Evolutionary conservation across 2,113 vertebrate genomes (phyloP).

Genomic region (Heloderma charlesbogerti): DNA sequence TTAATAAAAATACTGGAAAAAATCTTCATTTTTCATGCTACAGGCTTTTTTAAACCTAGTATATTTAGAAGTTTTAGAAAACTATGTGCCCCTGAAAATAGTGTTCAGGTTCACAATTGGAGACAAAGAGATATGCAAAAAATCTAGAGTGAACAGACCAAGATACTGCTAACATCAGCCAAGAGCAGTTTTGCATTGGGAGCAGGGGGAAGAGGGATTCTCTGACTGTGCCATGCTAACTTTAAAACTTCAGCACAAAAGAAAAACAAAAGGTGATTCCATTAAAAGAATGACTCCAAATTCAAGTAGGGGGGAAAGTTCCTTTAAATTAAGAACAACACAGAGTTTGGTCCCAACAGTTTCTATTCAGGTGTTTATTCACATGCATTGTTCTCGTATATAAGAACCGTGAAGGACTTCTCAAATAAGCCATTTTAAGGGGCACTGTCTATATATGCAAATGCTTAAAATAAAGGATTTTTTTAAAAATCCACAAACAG

Average conservation of each 20-base stretch:
- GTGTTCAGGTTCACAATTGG: slow-evolving; percentile 69
- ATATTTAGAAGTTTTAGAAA: slow-evolving; percentile 82
- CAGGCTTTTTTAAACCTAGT: slow-evolving; percentile 69
- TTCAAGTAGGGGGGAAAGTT: slow-evolving; percentile 64
- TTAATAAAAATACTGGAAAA: slow-evolving; percentile 87
- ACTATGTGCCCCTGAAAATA: slow-evolving; percentile 74
- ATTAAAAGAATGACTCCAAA: slow-evolving; percentile 76
- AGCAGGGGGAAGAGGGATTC: neutral
- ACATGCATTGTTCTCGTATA: slow-evolving; percentile 76
- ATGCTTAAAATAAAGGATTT: slow-evolving; percentile 67
- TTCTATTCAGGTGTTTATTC: slow-evolving; percentile 82
- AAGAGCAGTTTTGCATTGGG: slow-evolving; percentile 42
- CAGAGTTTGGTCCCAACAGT: slow-evolving; percentile 81
- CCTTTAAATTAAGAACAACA: slow-evolving; percentile 70
- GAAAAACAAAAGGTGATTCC: slow-evolving; percentile 49
- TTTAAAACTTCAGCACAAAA: slow-evolving; percentile 66
- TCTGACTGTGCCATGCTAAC: slow-evolving; percentile 59
- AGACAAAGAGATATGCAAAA: slow-evolving; percentile 65
- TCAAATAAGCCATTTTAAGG: slow-evolving; percentile 70
- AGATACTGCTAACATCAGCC: slow-evolving; percentile 62
- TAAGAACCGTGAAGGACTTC: slow-evolving; percentile 76
- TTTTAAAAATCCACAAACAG: slow-evolving; percentile 54
- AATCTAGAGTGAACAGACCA: slow-evolving; percentile 68
- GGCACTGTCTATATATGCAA: slow-evolving; percentile 58
- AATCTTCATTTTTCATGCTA: slow-evolving; percentile 74